Evolutionary conservation across 2,888 invertebrate species (phyloP).

Genomic region (Rapana venosa): DNA sequence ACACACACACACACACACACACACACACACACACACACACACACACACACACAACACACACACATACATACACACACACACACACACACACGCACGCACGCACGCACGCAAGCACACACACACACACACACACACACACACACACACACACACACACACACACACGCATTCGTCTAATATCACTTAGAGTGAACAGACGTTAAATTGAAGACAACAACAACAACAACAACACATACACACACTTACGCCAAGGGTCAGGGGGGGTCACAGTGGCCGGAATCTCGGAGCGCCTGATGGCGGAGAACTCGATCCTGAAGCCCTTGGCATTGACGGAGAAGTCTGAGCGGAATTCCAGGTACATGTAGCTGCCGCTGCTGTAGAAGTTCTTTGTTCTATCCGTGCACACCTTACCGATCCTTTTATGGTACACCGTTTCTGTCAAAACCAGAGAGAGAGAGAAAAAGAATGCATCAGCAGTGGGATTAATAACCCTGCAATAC

Average conservation of each 20-base stretch:
- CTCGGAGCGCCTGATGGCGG: constrained; percentile 16
- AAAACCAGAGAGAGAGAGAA: background rate
- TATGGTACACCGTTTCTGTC: background rate
- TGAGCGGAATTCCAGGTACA: background rate
- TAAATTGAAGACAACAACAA: no score
- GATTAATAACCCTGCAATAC: no score
- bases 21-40: no score
- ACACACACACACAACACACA: background rate
- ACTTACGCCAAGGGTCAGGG: constrained; percentile 1
- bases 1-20: no score
- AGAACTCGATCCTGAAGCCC: background rate
- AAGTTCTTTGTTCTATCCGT: background rate
- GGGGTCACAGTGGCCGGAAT: background rate
- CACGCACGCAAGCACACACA: background rate
- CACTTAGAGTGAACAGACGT: background rate
- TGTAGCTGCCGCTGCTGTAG: constrained; percentile 1
- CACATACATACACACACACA: background rate
- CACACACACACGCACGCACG: background rate
- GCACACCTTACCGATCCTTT: background rate
- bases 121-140: constrained; percentile 10
- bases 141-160: constrained; percentile 6
- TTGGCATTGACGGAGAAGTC: background rate
- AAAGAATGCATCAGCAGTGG: background rate
- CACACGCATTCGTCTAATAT: background rate
- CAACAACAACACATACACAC: background rate